Base-by-base conservation (phyloP, 2,888 invertebrate species). In the Thymelicus sylvestris region DNA sequence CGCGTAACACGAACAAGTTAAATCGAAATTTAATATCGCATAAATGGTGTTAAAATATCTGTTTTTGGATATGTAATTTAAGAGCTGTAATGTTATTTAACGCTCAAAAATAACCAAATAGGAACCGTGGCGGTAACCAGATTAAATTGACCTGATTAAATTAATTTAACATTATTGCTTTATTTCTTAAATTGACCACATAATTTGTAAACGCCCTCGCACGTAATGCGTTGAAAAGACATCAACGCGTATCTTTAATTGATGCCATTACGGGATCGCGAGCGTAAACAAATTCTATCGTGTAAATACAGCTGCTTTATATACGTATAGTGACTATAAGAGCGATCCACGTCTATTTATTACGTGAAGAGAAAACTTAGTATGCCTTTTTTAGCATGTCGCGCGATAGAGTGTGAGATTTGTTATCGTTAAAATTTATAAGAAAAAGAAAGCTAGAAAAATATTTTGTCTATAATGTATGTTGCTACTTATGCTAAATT, bases 221-320 rank as follows among this genome's bases (percentile, higher is more conserved):
- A 19, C 50, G 61, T 41, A 64, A 68, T 72, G 74, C 78, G 78
- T 85, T 84, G 75, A 87, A 90, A 90, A 91, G 91, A 91, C 90
- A 86, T 91, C 88, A 89, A 91, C 91, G 91, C 86, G 89, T 74
- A 65, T 41, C 41, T 52, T 59, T 50, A 68, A 60, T 65, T 70
- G 48, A 50, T 15, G 12, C 19, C 59, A 59, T 64, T 70, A 19
- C 19, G 19, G 7, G 50, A 52, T 38, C 38, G 41, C 64, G n/a
- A 57, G 1, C 60, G 19, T 57, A 24, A 63, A 38, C 5, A 52
- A 44, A 41, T 41, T 13, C 19, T 38, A 39, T 19, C 10, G 8
- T 13, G 64, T 50, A 13, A 64, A 57, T n/a, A 48, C 64, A 57
- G 10, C 47, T 55, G 10, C 2, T n/a, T n/a, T n/a, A n/a, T n/a